phyloP scores from a whole-genome alignment of 2,113 vertebrate species.

The Heloderma charlesbogerti region DNA sequence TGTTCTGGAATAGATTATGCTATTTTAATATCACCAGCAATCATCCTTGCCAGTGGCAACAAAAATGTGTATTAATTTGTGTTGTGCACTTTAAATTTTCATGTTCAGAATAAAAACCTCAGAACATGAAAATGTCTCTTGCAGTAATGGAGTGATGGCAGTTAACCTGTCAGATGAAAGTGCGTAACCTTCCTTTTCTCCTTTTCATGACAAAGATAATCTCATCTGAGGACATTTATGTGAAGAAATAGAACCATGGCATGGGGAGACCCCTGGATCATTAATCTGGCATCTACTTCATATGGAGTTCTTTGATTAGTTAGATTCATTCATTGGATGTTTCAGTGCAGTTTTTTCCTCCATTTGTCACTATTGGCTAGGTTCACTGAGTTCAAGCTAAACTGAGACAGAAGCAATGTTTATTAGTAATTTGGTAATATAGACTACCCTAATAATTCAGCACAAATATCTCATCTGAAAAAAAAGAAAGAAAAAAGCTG shows the following conservation, averaged over 20 bases:
- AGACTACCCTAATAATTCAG: slow-evolving; percentile 82
- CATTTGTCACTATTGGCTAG: slow-evolving; percentile 81
- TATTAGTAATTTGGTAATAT: slow-evolving; percentile 85
- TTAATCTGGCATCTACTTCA: slow-evolving; percentile 86
- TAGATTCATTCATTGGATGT: slow-evolving; percentile 80
- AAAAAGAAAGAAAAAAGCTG: background rate
- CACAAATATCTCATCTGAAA: slow-evolving; percentile 81
- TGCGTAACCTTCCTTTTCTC: slow-evolving; percentile 82
- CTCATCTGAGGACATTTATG: slow-evolving; percentile 82
- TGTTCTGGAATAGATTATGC: slow-evolving; percentile 46
- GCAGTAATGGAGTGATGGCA: slow-evolving; percentile 71
- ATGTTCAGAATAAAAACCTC: slow-evolving; percentile 76
- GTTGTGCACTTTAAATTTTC: slow-evolving; percentile 72
- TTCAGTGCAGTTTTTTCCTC: slow-evolving; percentile 72
- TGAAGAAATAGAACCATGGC: slow-evolving; percentile 82
- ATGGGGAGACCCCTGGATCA: slow-evolving; percentile 80
- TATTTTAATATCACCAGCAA: slow-evolving; percentile 57
- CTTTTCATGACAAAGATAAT: slow-evolving; percentile 83
- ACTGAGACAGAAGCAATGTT: slow-evolving; percentile 83
- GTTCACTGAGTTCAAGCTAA: slow-evolving; percentile 83
- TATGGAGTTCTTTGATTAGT: slow-evolving; percentile 81
- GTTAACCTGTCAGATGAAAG: slow-evolving; percentile 81
- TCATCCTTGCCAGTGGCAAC: slow-evolving; percentile 64
- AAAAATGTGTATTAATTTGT: slow-evolving; percentile 76
- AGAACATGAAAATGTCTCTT: slow-evolving; percentile 71